Conservation (phyloP, 2,888 invertebrate species). For the Cantharis flavilabris region DNA sequence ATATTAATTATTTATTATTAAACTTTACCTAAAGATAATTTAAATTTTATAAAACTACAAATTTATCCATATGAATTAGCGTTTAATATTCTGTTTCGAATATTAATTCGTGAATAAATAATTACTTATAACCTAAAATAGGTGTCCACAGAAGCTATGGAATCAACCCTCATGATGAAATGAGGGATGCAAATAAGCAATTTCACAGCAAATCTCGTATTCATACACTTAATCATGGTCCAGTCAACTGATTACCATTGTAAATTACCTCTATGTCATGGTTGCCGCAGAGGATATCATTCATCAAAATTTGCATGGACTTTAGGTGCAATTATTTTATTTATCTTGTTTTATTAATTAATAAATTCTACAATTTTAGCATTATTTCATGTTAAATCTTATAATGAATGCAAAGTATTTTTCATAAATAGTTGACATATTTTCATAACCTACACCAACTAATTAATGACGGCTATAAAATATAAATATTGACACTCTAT, state of each 20-base stretch:
- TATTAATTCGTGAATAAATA: constrained; percentile 21
- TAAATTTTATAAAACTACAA: neutral
- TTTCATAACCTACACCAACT: neutral
- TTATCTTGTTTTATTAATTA: neutral
- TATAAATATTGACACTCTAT: neutral
- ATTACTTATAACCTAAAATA: constrained; percentile 15
- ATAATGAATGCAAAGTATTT: neutral
- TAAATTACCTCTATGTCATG: constrained; percentile 51
- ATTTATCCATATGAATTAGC: neutral
- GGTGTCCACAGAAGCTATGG: constrained; percentile 25
- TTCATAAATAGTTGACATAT: neutral
- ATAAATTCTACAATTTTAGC: constrained; percentile 4
- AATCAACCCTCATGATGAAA: constrained; percentile 28
- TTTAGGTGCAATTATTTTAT: neutral
- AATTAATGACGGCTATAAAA: neutral
- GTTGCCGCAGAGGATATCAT: constrained; percentile 37
- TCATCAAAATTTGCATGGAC: constrained; percentile 22
- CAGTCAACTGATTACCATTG: constrained; percentile 56
- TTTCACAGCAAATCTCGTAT: constrained; percentile 56
- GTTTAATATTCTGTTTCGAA: constrained; percentile 19
- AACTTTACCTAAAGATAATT: neutral
- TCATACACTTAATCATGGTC: constrained; percentile 58
- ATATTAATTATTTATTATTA: neutral
- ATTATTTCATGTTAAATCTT: neutral
- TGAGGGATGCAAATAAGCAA: constrained; percentile 51